Percentiles rank a stretch among this genome's conserved stretches.
Evolutionary conservation across 2,888 invertebrate genomes (phyloP).

Genomic region (Morinoia aosen): DNA sequence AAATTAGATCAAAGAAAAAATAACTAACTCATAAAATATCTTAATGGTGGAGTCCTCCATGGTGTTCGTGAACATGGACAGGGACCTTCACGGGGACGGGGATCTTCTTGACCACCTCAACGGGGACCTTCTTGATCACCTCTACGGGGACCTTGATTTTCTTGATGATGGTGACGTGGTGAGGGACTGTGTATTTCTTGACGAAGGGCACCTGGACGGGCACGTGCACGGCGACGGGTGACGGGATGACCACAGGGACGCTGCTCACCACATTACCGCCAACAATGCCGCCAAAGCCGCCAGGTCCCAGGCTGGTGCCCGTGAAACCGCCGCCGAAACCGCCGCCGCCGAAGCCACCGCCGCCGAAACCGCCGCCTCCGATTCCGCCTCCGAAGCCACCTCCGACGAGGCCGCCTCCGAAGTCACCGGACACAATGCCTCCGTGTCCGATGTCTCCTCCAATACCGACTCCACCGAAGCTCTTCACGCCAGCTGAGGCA

Average conservation of each 20-base stretch:
- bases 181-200: slow-evolving; percentile 40
- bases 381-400: background rate
- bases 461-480: background rate
- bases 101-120: slow-evolving; percentile 45
- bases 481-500: slow-evolving; percentile 12
- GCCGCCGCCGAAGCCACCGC: background rate
- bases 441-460: slow-evolving; percentile 13
- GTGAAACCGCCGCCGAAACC: slow-evolving; percentile 15
- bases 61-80: slow-evolving; percentile 42
- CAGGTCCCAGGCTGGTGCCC: background rate
- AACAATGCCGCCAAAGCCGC: slow-evolving; percentile 34
- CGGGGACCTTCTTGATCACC: slow-evolving; percentile 52
- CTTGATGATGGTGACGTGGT: slow-evolving; percentile 40
- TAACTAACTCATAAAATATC: background rate
- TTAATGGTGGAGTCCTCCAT: slow-evolving; percentile 18
- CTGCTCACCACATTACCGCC: slow-evolving; percentile 40
- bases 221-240: slow-evolving; percentile 43
- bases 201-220: slow-evolving; percentile 33
- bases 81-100: slow-evolving; percentile 43
- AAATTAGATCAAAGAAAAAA: slow-evolving; percentile 25
- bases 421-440: background rate
- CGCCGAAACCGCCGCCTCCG: background rate
- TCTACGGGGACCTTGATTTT: slow-evolving; percentile 40
- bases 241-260: slow-evolving; percentile 7
- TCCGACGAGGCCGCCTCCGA: slow-evolving; percentile 7